Evolutionary conservation across 1,140 invertebrate genomes (phyloP), one percentile per base, ranked within the genome.

Genomic region (Penaeus chinensis): DNA sequence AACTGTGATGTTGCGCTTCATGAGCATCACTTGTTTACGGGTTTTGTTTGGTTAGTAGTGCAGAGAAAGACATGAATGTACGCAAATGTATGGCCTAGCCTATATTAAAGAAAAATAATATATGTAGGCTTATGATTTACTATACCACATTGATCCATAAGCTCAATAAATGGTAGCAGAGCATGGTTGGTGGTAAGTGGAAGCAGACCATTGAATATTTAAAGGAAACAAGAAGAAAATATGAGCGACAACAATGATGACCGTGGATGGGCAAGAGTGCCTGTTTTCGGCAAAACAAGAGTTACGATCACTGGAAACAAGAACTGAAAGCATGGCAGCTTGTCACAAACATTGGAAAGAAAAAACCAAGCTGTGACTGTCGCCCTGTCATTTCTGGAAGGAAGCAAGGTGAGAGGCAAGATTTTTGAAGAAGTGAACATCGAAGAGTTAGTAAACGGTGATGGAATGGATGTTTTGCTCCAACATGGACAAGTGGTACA

Each of bases 401-500:
- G 20, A 69, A 69, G 20, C 66, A 22, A 69, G 66, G 66, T 69
- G 19, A 69, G 66, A 20, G 20, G 66, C 66, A 18, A 69, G 66
- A 22, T 69, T 69, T 69, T 69, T n/a, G 18, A 69, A 20, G 66
- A 69, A 22, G 16, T 69, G 66, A 22, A 69, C 20, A 69, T 69
- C 32, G 0, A 69, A 22, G 2, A 69, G 66, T 22, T 69, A 27
- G 20, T 27, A 69, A 20, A 69, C 13, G 66, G 32, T 3, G 19
- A 69, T 22, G 11, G 22, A 22, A 22, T 69, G 11, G 11, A 22
- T 24, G 66, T 69, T 69, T 69, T 69, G 66, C 66, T 69, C 32
- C 66, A 69, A n/a, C 66, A 13, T 69, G 66, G 66, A 69, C 66
- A 69, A 69, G 66, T 22, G 16, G 16, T 69, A 69, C 66, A 69